These are phyloP conservation scores for Leptodactylus fuscus DNA, from an alignment of 2,113 vertebrate species.

Conservation along the genomic window DNA sequence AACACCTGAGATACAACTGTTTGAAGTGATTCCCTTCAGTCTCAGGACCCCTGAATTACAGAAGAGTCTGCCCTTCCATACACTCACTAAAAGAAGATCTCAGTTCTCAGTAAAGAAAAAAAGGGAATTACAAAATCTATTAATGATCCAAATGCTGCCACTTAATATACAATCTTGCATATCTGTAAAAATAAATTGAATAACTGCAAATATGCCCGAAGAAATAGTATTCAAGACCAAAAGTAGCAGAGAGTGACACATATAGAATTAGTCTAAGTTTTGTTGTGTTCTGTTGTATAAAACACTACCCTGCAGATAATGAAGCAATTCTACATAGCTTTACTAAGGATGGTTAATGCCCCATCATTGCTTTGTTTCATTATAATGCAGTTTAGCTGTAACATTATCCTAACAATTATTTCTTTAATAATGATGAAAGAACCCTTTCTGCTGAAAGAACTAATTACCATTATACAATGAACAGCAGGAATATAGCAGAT, in stretches of 20 bases:
- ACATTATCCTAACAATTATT: slow-evolving; percentile 61
- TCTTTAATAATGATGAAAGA: slow-evolving; percentile 58
- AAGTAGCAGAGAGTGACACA: background rate
- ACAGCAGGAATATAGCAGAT: slow-evolving; percentile 58
- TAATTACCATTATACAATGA: slow-evolving; percentile 56
- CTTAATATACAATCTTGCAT: too few relatives aligned
- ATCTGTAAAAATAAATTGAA: background rate
- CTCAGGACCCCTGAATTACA: too few relatives aligned
- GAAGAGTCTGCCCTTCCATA: too few relatives aligned
- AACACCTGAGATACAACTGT: too few relatives aligned
- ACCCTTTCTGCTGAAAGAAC: slow-evolving; percentile 57
- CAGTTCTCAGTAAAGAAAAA: too few relatives aligned
- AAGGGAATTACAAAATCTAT: too few relatives aligned
- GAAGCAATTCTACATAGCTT: slow-evolving; percentile 46
- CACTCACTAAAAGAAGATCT: too few relatives aligned
- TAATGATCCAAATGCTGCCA: too few relatives aligned
- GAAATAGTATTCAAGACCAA: background rate
- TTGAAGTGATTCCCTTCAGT: too few relatives aligned
- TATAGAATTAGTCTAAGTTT: background rate
- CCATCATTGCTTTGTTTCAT: slow-evolving; percentile 55
- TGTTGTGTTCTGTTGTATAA: slow-evolving; percentile 23
- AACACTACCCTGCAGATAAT: slow-evolving; percentile 35
- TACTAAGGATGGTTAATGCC: slow-evolving; percentile 45
- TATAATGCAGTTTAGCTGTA: slow-evolving; percentile 57
- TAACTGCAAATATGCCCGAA: background rate